Evolutionary conservation across 1,140 invertebrate species (phyloP).

Genomic region (Lerema accius): DNA sequence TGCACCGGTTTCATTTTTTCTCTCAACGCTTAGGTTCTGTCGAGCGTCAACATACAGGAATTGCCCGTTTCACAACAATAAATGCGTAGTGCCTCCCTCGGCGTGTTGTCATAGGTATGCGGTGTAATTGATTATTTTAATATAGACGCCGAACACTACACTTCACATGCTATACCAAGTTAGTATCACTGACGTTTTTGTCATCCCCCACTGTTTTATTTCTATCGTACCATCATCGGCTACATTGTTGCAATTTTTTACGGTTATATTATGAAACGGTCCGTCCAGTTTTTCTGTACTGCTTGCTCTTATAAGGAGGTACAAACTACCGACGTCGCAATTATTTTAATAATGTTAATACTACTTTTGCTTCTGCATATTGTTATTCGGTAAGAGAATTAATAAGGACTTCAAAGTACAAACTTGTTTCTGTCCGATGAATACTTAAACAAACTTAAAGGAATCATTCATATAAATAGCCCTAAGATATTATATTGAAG

Average conservation of each 20-base stretch:
- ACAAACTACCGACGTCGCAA: conserved; percentile 21
- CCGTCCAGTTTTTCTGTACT: conserved; percentile 20
- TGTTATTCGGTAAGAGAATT: conserved; percentile 16
- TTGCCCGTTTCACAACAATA: conserved; percentile 8
- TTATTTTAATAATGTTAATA: conserved; percentile 31
- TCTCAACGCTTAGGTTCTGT: background rate
- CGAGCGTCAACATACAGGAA: conserved; percentile 3
- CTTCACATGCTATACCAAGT: conserved; percentile 14
- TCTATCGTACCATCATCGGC: conserved; percentile 8
- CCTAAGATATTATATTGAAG: background rate
- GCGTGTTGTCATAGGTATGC: background rate
- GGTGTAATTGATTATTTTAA: conserved; percentile 25
- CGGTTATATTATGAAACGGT: conserved; percentile 25
- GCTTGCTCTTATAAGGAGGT: conserved; percentile 20
- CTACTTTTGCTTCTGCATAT: conserved; percentile 25
- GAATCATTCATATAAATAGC: background rate
- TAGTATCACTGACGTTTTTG: conserved; percentile 2
- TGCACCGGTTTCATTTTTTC: conserved; percentile 3
- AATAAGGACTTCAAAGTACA: conserved; percentile 16
- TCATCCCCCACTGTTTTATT: conserved; percentile 19
- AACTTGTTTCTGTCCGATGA: conserved; percentile 11
- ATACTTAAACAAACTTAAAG: conserved; percentile 13
- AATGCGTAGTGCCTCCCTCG: background rate
- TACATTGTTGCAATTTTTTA: conserved; percentile 27
- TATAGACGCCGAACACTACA: conserved; percentile 3